Base-by-base conservation (phyloP, 2,888 invertebrate species). In the Chalcis sispes region DNA sequence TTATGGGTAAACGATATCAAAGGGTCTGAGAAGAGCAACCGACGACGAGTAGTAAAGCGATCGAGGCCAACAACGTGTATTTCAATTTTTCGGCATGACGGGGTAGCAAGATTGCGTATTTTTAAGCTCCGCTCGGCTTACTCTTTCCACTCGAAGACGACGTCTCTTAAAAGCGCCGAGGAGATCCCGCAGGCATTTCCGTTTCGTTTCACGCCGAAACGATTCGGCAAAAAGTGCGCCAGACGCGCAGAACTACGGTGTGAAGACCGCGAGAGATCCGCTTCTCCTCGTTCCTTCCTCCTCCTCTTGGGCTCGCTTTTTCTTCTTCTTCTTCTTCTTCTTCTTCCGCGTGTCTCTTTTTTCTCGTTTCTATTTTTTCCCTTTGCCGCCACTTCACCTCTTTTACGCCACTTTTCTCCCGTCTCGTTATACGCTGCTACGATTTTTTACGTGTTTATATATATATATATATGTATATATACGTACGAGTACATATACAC, bases 1-100 rank as follows among this genome's bases (percentile, higher is more conserved):
- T 88, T 88, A 88, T 88, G 87, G 88, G 85, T 87, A 88, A 88
- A 88, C 87, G 88, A 88, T 88, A 88, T 88, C 88, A 88, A 88
- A 88, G 88, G 83, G 84, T 36, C 36, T 61, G 72, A 70, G n/a
- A n/a, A n/a, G n/a, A n/a, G n/a, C n/a, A n/a, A n/a, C n/a, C n/a
- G n/a, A n/a, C n/a, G n/a, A n/a, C n/a, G n/a, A n/a, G n/a, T n/a
- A n/a, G n/a, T n/a, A n/a, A n/a, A n/a, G n/a, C n/a, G 13, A 42
- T 32, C 74, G 81, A 80, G 79, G 82, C 81, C 77, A 79, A 84
- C 85, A 79, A 84, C 85, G 83, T 85, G 86, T 85, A 87, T 89
- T 88, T 88, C 88, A 89, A 89, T 89, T 89, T 87, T 89, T 89
- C 88, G 88, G 88, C 88, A 85, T 88, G 88, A 89, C 87, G 83